Evolutionary conservation across 2,888 invertebrate genomes (phyloP).

Genomic region (Tuberolachnus salignus): DNA sequence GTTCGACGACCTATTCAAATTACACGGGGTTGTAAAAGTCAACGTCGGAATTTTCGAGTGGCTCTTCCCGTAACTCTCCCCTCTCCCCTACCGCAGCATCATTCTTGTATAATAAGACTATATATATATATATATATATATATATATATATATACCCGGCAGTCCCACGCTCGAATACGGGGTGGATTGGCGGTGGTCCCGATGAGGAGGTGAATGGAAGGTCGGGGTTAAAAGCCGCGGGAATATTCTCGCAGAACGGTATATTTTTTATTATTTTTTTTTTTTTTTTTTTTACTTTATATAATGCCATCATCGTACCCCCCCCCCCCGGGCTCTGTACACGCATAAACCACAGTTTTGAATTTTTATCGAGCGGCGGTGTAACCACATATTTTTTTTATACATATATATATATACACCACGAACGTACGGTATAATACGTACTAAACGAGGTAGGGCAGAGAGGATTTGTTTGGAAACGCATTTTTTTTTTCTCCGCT

Average conservation of each 20-base stretch:
- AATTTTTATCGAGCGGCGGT: constrained; percentile 30
- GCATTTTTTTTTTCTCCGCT: too few relatives aligned
- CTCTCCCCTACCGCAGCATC: background rate
- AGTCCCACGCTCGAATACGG: too few relatives aligned
- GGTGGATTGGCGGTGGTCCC: too few relatives aligned
- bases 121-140: background rate
- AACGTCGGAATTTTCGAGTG: constrained; percentile 48
- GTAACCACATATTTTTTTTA: too few relatives aligned
- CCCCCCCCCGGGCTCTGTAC: background rate
- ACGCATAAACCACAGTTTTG: constrained; percentile 32
- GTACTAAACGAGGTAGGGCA: too few relatives aligned
- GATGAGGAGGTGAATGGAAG: too few relatives aligned
- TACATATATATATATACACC: background rate
- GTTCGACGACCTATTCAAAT: constrained; percentile 51
- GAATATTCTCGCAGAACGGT: constrained; percentile 27
- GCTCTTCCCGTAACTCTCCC: too few relatives aligned
- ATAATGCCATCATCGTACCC: background rate
- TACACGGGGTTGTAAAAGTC: constrained; percentile 51
- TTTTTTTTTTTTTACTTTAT: background rate
- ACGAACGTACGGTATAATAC: background rate
- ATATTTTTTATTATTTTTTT: constrained; percentile 1
- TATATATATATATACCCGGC: constrained; percentile 16
- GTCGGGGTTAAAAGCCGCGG: background rate
- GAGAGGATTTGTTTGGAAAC: too few relatives aligned
- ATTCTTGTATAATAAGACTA: background rate